A percentile compares a stretch with the other conserved stretches of the same genome.
These are phyloP conservation scores for Drosophila pallidifrons DNA, from an alignment of 1,140 invertebrate genomes.

Conservation along the genomic window DNA sequence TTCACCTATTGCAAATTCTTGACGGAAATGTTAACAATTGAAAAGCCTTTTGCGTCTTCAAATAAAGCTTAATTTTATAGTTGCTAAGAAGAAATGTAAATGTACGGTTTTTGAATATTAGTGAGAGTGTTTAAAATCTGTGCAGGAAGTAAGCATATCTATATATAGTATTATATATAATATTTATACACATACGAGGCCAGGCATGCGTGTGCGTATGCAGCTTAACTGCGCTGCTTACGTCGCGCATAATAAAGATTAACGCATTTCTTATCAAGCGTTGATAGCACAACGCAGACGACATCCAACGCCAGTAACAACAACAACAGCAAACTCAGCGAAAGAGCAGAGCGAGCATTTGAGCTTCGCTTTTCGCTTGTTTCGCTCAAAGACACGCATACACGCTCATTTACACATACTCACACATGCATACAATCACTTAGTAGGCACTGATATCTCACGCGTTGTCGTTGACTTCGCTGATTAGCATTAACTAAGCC, in stretches of 20 bases:
- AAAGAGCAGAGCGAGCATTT: constrained; percentile 50
- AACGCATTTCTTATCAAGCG: constrained; percentile 81
- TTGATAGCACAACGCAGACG: constrained; percentile 66
- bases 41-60: constrained; percentile 32
- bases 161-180: no score
- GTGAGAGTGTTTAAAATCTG: no score
- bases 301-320: constrained; percentile 27
- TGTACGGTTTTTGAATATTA: no score
- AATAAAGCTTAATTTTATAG: no score
- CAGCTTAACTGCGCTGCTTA: constrained; percentile 59
- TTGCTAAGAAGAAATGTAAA: no score
- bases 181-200: no score
- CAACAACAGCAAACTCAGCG: constrained; percentile 23
- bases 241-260: constrained; percentile 75
- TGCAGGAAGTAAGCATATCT: no score
- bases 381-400: constrained; percentile 32
- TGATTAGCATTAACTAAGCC: constrained; percentile 62
- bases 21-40: constrained; percentile 70
- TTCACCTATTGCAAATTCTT: constrained; percentile 57
- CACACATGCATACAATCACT: constrained; percentile 17
- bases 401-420: not conserved
- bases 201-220: constrained; percentile 31
- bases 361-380: constrained; percentile 52
- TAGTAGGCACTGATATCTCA: constrained; percentile 54
- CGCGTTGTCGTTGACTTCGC: constrained; percentile 58